These are phyloP conservation scores for Silurus glanis DNA, from an alignment of 2,113 vertebrate species.

Conservation along the genomic window DNA sequence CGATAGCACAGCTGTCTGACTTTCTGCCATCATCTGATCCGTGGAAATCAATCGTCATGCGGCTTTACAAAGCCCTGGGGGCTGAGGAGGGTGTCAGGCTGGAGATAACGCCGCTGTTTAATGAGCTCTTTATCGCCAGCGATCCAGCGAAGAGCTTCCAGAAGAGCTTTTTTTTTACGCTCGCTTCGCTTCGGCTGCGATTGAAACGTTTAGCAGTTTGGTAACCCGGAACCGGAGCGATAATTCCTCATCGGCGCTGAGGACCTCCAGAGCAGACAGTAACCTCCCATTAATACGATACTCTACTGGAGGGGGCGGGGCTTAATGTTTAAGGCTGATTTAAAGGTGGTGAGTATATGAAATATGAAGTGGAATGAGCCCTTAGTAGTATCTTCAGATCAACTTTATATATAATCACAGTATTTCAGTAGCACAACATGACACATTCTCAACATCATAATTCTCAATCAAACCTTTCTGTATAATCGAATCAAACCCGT, in stretches of 20 bases:
- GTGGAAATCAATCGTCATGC: neutral
- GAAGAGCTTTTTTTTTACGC: neutral
- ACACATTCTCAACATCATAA: too few relatives aligned
- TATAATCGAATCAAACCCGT: neutral
- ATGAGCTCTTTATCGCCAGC: neutral
- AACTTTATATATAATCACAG: too few relatives aligned
- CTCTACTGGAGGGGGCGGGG: too few relatives aligned
- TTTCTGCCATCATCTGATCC: conserved; percentile 10
- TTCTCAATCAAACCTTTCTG: neutral
- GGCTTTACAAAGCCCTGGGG: neutral
- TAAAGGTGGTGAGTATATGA: too few relatives aligned
- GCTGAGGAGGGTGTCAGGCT: conserved; percentile 14
- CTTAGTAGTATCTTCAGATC: too few relatives aligned
- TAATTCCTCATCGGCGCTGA: neutral
- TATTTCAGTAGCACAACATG: too few relatives aligned
- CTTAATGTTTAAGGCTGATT: too few relatives aligned
- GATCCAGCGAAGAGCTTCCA: neutral
- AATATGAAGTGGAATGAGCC: too few relatives aligned
- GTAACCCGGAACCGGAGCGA: neutral
- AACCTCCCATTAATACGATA: too few relatives aligned
- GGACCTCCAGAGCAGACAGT: too few relatives aligned
- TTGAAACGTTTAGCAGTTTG: neutral
- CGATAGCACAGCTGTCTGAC: neutral
- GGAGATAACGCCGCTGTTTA: conserved; percentile 20
- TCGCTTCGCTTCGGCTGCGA: neutral